These are phyloP conservation scores for Drosophila arizonae DNA, from an alignment of 1,140 invertebrate species.

Conservation along the genomic window DNA sequence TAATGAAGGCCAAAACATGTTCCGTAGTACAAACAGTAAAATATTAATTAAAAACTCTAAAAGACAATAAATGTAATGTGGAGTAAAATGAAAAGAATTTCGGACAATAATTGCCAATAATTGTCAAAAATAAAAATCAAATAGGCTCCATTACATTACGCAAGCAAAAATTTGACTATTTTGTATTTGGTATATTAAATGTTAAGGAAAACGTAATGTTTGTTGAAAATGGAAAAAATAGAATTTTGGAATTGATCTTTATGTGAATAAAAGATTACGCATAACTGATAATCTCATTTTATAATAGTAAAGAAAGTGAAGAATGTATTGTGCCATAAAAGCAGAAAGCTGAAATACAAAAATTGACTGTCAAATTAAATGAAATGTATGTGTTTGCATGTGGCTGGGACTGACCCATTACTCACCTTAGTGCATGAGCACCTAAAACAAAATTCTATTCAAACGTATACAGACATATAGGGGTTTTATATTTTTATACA, in stretches of 20 bases:
- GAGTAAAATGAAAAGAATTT: slow-evolving; percentile 1
- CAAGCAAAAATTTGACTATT: not conserved
- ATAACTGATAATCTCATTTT: slow-evolving; percentile 73
- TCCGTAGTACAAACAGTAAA: slow-evolving; percentile 49
- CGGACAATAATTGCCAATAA: slow-evolving; percentile 21
- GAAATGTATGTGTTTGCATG: slow-evolving; percentile 33
- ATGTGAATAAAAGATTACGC: slow-evolving; percentile 29
- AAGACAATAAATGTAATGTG: slow-evolving; percentile 56
- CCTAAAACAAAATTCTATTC: slow-evolving; percentile 22
- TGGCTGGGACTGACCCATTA: slow-evolving; percentile 41
- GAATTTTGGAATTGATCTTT: slow-evolving; percentile 9
- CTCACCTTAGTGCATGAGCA: slow-evolving; percentile 50
- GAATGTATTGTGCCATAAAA: slow-evolving; percentile 69
- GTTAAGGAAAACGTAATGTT: not conserved
- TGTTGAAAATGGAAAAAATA: not conserved
- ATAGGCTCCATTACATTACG: not conserved
- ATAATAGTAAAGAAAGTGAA: not conserved
- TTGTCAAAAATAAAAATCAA: not conserved
- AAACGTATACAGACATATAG: slow-evolving; percentile 25
- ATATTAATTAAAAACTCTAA: slow-evolving; percentile 17
- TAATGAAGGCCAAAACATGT: slow-evolving; percentile 16
- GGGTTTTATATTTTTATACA: slow-evolving; percentile 61
- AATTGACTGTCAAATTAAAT: slow-evolving; percentile 18
- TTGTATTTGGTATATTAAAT: not conserved
- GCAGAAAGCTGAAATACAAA: slow-evolving; percentile 58